phyloP scores from a whole-genome alignment of 1,140 invertebrate genomes.

The Wasmannia auropunctata region DNA sequence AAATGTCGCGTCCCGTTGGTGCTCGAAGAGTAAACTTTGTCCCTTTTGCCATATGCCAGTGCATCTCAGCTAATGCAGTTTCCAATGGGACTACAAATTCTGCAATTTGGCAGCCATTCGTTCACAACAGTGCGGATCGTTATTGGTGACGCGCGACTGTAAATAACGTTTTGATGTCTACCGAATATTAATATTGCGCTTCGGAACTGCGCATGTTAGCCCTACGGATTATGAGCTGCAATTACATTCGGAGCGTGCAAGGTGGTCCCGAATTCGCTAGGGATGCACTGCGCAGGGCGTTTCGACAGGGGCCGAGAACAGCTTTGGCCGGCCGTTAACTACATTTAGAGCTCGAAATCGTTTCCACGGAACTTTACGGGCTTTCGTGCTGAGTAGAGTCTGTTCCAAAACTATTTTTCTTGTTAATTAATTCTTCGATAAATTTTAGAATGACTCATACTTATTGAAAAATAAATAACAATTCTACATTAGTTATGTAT shows the following conservation, averaged over 20 bases:
- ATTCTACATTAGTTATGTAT: not conserved
- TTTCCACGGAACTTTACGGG: conserved; percentile 22
- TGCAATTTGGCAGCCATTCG: conserved; percentile 47
- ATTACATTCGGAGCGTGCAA: conserved; percentile 44
- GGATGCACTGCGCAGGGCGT: conserved; percentile 19
- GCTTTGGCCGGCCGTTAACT: conserved; percentile 26
- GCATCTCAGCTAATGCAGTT: conserved; percentile 63
- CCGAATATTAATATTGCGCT: conserved; percentile 53
- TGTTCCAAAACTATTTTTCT: not conserved
- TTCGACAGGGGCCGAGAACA: conserved; percentile 31
- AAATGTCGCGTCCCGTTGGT: conserved; percentile 32
- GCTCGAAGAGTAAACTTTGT: conserved; percentile 51
- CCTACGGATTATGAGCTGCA: conserved; percentile 57
- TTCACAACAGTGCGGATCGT: conserved; percentile 33
- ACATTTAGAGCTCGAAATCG: conserved; percentile 31
- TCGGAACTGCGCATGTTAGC: conserved; percentile 50
- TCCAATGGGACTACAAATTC: conserved; percentile 54
- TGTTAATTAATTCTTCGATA: conserved; percentile 5
- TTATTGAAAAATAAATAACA: not conserved
- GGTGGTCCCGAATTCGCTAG: conserved; percentile 36
- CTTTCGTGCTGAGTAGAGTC: not conserved
- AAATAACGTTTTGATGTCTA: conserved; percentile 49
- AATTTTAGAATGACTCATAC: not conserved
- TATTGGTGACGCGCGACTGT: conserved; percentile 34
- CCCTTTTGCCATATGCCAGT: conserved; percentile 48